Evolutionary conservation across 2,113 vertebrate genomes (phyloP).

Genomic region (Catharus fuscescens): DNA sequence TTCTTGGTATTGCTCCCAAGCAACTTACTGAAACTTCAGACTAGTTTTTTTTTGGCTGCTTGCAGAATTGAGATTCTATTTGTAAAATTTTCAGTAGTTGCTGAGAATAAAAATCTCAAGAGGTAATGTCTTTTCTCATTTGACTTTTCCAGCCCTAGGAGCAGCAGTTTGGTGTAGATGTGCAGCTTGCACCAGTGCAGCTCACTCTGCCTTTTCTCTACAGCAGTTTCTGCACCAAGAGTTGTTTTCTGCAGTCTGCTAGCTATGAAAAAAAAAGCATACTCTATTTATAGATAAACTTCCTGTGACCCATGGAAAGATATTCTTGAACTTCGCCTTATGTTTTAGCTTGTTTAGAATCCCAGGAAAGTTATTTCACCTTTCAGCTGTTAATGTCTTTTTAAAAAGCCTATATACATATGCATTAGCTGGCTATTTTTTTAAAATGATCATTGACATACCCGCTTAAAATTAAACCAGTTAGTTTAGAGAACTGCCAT

Average conservation of each 20-base stretch:
- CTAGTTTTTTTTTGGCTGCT: background rate
- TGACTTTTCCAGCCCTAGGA: background rate
- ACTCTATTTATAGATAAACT: slow-evolving; percentile 30
- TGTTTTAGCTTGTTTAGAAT: background rate
- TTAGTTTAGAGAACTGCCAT: background rate
- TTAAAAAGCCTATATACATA: background rate
- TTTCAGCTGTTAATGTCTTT: background rate
- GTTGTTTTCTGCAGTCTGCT: background rate
- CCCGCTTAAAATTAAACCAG: background rate
- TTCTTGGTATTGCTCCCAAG: background rate
- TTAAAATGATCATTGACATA: background rate
- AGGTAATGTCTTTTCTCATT: background rate
- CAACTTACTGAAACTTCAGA: background rate
- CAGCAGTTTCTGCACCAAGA: background rate
- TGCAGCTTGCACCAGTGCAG: background rate
- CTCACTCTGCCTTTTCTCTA: background rate
- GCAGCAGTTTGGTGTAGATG: background rate
- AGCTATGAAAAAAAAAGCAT: background rate
- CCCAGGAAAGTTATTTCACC: background rate
- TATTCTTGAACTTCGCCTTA: background rate
- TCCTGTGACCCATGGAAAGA: background rate
- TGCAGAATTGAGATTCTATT: background rate
- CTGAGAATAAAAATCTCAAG: background rate
- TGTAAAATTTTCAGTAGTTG: background rate
- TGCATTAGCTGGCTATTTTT: background rate